phyloP scores from a whole-genome alignment of 1,140 invertebrate genomes.

The Prorops nasuta region DNA sequence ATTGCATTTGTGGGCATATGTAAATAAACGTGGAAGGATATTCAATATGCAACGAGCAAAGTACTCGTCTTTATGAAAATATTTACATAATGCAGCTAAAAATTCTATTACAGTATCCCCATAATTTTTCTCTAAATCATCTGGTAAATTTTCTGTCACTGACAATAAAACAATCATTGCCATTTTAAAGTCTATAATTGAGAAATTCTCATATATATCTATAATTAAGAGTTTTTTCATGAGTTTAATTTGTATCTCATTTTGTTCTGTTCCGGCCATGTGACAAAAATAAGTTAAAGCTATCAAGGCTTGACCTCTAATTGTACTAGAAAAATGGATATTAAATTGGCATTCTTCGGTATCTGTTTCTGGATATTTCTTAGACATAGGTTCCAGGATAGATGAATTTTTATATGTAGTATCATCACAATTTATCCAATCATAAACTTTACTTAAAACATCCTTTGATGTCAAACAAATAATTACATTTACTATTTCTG shows the following conservation, averaged over 20 bases:
- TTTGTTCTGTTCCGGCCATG: conserved; percentile 13
- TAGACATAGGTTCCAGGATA: not conserved
- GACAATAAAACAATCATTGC: conserved; percentile 27
- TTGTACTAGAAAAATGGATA: conserved; percentile 1
- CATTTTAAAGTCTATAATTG: conserved; percentile 21
- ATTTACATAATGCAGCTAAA: conserved; percentile 20
- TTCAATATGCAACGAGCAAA: conserved; percentile 19
- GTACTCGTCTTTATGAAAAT: conserved; percentile 24
- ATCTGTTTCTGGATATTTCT: conserved; percentile 3
- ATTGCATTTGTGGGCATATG: conserved; percentile 12
- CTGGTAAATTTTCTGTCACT: conserved; percentile 10
- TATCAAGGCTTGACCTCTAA: conserved; percentile 15
- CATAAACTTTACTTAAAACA: conserved; percentile 29
- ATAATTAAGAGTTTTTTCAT: conserved; percentile 26
- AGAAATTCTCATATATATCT: conserved; percentile 28
- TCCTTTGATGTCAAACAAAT: conserved; percentile 16
- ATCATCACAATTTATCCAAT: conserved; percentile 19
- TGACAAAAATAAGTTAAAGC: conserved; percentile 28
- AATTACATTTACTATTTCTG: conserved; percentile 27
- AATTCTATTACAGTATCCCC: conserved; percentile 15
- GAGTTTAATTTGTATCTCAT: conserved; percentile 26
- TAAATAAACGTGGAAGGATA: conserved; percentile 29
- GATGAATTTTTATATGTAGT: not conserved
- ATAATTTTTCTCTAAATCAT: conserved; percentile 18
- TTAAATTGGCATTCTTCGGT: not conserved